Evolutionary conservation across 2,797 vertebrate genomes (phyloP).

Genomic region (Hipposideros larvatus): DNA sequence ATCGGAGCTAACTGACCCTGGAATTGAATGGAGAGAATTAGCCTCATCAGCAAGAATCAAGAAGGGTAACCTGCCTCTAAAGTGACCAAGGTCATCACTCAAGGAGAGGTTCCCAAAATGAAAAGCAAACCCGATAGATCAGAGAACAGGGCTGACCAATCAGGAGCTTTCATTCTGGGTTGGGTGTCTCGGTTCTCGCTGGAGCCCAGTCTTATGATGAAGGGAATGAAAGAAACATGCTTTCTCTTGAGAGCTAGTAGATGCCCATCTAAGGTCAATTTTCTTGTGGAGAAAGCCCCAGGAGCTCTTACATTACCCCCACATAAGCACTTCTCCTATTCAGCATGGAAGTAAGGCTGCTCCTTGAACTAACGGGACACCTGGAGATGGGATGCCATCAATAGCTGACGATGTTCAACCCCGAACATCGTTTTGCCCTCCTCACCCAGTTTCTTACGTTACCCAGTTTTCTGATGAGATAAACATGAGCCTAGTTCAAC

Average conservation of each 20-base stretch:
- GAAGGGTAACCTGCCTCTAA: neutral
- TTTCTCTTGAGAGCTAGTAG: neutral
- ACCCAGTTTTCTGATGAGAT: neutral
- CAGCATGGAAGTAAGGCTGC: neutral
- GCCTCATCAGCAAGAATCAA: neutral
- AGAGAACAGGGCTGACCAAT: neutral
- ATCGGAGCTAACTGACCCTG: neutral
- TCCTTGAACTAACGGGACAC: neutral
- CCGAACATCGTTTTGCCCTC: neutral
- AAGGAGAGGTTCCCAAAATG: neutral
- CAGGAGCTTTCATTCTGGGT: neutral
- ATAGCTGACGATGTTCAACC: neutral
- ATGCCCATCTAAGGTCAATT: neutral
- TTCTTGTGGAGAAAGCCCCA: slow-evolving; percentile 7
- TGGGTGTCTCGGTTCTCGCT: neutral
- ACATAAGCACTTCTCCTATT: neutral
- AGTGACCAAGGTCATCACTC: neutral
- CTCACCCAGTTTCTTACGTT: neutral
- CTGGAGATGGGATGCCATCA: neutral
- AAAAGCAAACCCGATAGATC: neutral
- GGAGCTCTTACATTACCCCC: neutral
- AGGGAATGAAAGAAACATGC: neutral
- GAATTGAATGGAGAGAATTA: neutral
- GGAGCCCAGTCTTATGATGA: neutral
- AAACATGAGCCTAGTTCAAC: neutral